Evolutionary conservation across 2,888 invertebrate species (phyloP).

Genomic region (Thyatira batis): DNA sequence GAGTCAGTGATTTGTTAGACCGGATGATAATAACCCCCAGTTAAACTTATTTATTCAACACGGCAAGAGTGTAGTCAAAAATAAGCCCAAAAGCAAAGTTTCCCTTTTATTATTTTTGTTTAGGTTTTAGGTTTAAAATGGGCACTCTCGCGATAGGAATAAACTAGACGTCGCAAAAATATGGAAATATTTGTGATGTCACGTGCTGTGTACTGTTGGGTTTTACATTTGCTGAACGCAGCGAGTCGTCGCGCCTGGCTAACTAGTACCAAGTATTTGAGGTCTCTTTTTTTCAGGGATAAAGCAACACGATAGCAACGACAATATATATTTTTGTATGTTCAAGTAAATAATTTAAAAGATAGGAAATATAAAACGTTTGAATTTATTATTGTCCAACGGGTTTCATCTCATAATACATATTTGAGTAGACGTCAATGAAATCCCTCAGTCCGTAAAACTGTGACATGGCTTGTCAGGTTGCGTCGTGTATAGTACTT

Average conservation of each 20-base stretch:
- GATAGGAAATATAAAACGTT: too few species aligned
- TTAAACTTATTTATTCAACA: too few species aligned
- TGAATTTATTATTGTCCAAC: too few species aligned
- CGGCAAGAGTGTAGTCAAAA: too few species aligned
- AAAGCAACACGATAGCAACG: background rate
- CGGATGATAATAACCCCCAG: too few species aligned
- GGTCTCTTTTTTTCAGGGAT: conserved; percentile 2
- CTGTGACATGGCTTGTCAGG: conserved; percentile 10
- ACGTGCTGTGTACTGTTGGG: conserved; percentile 16
- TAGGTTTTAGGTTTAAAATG: background rate
- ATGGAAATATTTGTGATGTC: conserved; percentile 10
- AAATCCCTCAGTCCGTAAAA: conserved; percentile 8
- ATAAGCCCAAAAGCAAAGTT: too few species aligned
- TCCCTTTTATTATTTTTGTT: background rate
- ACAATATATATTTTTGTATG: too few species aligned
- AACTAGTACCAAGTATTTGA: background rate
- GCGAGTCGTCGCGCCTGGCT: background rate
- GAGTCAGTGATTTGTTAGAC: too few species aligned
- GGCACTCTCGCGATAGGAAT: conserved; percentile 3
- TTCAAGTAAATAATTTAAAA: too few species aligned
- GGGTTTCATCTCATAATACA: too few species aligned
- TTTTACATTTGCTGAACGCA: conserved; percentile 15
- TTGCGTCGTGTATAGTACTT: conserved; percentile 15
- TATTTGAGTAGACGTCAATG: background rate
- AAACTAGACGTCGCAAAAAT: background rate